These are phyloP conservation scores for Apodemia zela DNA, from an alignment of 2,888 invertebrate species.

Conservation along the genomic window DNA sequence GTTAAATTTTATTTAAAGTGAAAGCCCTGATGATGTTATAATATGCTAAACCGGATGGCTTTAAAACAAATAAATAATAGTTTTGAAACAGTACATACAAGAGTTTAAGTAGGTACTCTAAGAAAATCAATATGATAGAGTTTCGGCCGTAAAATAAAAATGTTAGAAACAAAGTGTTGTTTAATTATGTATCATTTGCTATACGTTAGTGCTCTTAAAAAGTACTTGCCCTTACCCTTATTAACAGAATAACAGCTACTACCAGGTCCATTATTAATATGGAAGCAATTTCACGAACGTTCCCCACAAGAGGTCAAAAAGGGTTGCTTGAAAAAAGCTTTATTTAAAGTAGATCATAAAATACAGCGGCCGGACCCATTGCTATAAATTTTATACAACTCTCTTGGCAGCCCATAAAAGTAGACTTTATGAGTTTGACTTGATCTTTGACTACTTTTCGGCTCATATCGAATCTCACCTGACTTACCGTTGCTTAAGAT, in stretches of 20 bases:
- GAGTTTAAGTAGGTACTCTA: no score
- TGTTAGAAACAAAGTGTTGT: no score
- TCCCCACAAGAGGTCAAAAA: conserved; percentile 15
- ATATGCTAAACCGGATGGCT: no score
- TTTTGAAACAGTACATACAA: no score
- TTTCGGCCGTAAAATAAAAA: no score
- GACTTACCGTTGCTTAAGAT: conserved; percentile 27
- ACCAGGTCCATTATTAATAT: conserved; percentile 16
- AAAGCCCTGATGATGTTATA: no score
- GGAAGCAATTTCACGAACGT: conserved; percentile 8
- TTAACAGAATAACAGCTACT: conserved; percentile 13
- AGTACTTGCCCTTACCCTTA: conserved; percentile 13
- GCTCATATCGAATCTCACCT: conserved; percentile 29
- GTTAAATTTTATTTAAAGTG: no score
- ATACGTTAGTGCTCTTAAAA: not conserved
- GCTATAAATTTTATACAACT: conserved; percentile 18
- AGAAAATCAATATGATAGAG: no score
- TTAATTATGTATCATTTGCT: not conserved
- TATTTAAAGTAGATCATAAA: conserved; percentile 17
- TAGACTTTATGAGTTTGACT: conserved; percentile 29
- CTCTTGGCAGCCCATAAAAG: conserved; percentile 29
- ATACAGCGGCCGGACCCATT: conserved; percentile 17
- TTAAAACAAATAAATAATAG: no score
- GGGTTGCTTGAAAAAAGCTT: conserved; percentile 16
- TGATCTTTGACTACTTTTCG: conserved; percentile 30